A percentile compares a stretch with the other conserved stretches of the same genome.
Conservation (phyloP, 2,888 invertebrate genomes). For the Lordiphosa fenestrarum region DNA sequence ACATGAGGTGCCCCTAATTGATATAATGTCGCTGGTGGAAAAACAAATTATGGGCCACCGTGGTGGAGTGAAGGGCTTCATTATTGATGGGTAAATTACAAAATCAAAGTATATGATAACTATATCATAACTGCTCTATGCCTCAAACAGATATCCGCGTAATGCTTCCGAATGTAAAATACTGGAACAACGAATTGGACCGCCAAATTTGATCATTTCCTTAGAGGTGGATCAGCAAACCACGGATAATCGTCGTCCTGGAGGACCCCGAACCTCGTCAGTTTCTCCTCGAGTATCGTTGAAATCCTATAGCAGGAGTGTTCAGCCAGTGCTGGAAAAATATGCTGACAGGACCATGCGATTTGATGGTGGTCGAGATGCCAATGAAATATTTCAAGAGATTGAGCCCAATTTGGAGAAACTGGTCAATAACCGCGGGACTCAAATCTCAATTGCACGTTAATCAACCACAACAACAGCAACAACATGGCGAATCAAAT, state of each 20-base stretch:
- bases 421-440: constrained; percentile 62
- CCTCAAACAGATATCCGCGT: constrained; percentile 85
- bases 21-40: constrained; percentile 91
- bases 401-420: constrained; percentile 84
- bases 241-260: constrained; percentile 86
- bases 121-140: neutral
- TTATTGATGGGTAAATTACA: constrained; percentile 87
- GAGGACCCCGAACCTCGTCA: neutral
- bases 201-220: constrained; percentile 86
- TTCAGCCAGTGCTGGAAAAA: constrained; percentile 90
- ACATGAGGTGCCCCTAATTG: constrained; percentile 91
- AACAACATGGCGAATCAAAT: constrained; percentile 12
- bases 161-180: constrained; percentile 90
- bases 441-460: constrained; percentile 13
- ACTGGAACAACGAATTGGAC: constrained; percentile 88
- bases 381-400: constrained; percentile 88
- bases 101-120: neutral
- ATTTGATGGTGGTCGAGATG: constrained; percentile 89
- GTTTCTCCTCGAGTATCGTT: constrained; percentile 77
- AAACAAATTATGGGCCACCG: constrained; percentile 87
- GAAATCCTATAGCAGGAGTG: constrained; percentile 93
- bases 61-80: constrained; percentile 86
- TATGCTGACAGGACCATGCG: constrained; percentile 88
- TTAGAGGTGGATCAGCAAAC: constrained; percentile 93
- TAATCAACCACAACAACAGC: constrained; percentile 13